Evolutionary conservation across 2,113 vertebrate species (phyloP).

Genomic region (Phocoena sinus): DNA sequence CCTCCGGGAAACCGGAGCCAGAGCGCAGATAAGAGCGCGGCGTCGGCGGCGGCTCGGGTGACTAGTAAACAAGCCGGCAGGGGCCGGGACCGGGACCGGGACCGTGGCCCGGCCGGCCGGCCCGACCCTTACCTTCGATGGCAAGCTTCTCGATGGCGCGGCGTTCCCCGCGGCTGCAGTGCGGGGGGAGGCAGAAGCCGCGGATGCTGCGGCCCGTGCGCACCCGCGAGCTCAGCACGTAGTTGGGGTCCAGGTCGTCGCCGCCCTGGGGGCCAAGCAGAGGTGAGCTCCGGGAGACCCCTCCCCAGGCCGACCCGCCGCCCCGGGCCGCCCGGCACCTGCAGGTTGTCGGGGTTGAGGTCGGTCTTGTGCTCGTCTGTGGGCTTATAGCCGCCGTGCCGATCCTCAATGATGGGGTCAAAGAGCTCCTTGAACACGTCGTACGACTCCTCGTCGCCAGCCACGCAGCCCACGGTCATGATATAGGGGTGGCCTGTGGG

Average conservation of each 20-base stretch:
- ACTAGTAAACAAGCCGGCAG: background rate
- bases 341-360: slow-evolving; percentile 87
- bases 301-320: background rate
- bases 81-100: no score
- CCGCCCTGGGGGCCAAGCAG: slow-evolving; percentile 84
- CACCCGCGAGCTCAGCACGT: slow-evolving; percentile 96
- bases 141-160: slow-evolving; percentile 93
- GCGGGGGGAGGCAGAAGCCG: slow-evolving; percentile 94
- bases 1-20: background rate
- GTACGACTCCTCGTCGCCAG: slow-evolving; percentile 95
- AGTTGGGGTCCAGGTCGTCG: slow-evolving; percentile 94
- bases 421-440: slow-evolving; percentile 94
- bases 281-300: background rate
- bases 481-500: slow-evolving; percentile 92
- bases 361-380: slow-evolving; percentile 96
- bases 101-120: no score
- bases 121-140: slow-evolving; percentile 86
- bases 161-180: slow-evolving; percentile 96
- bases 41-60: background rate
- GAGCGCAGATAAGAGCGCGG: background rate
- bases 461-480: slow-evolving; percentile 96
- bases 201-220: slow-evolving; percentile 95
- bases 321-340: slow-evolving; percentile 80
- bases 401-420: slow-evolving; percentile 93
- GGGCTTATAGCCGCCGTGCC: slow-evolving; percentile 97